phyloP scores from a whole-genome alignment of 2,797 vertebrate genomes.

The Sarcophilus harrisii region DNA sequence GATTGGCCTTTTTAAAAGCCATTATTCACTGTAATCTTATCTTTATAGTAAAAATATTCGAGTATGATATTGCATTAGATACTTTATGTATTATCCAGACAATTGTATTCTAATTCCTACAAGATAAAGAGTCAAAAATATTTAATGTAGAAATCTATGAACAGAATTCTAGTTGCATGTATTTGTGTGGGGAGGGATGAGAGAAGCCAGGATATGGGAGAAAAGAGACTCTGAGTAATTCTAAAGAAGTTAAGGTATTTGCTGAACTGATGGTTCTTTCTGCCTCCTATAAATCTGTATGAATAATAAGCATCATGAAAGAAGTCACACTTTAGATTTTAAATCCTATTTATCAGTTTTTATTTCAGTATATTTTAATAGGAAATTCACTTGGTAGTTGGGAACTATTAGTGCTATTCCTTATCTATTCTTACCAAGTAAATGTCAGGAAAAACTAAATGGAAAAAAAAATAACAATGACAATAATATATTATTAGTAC shows the following conservation, averaged over 20 bases:
- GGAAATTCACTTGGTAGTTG: slow-evolving; percentile 1
- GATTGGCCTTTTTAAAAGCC: slow-evolving; percentile 25
- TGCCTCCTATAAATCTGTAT: neutral
- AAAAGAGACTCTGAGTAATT: neutral
- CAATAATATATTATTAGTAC: neutral
- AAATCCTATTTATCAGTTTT: neutral
- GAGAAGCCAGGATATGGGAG: neutral
- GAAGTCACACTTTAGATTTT: neutral
- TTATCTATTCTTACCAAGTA: neutral
- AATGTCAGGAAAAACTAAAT: neutral
- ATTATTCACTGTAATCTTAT: neutral
- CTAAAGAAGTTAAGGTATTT: slow-evolving; percentile 9
- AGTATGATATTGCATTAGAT: slow-evolving; percentile 5
- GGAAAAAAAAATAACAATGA: neutral
- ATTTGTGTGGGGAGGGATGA: neutral
- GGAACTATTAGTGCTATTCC: neutral
- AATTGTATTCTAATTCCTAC: slow-evolving; percentile 26
- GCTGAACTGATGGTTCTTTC: neutral
- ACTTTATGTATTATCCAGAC: neutral
- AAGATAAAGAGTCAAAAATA: slow-evolving; percentile 2
- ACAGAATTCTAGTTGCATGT: neutral
- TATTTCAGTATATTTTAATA: slow-evolving; percentile 10
- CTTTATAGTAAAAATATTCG: slow-evolving; percentile 11
- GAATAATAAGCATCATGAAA: neutral
- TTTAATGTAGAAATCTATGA: slow-evolving; percentile 1